Base-by-base conservation (phyloP, 2,113 vertebrate genomes). In the Hippocampus comes region DNA sequence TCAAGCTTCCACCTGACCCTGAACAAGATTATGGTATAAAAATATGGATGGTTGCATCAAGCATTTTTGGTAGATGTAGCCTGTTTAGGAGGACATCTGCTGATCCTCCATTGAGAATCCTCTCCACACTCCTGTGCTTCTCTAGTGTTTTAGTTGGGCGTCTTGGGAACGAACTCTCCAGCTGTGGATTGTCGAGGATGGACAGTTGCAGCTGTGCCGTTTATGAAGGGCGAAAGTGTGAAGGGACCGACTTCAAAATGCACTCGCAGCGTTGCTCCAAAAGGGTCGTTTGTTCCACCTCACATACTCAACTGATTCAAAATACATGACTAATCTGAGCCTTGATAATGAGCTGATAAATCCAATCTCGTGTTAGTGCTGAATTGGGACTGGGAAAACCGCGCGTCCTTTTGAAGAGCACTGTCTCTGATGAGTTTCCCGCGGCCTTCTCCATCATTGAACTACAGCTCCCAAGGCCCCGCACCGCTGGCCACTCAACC, bases 281-380 rank as follows among this genome's bases (percentile, higher is more conserved):
- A 88, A 89, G 81, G 84, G 81, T 84, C 86, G 82, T 90, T 90
- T 83, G 84, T 91, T 91, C 84, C 83, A 83, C 15, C 53, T 82
- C 73, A 76, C 70, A 78, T 78, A 72, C 77, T 76, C 74, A 75
- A 75, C 85, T 86, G 84, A 86, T 86, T 87, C 82, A 81, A 84
- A 89, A 84, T 82, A 84, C 71, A 76, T 85, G 84, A 85, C 85
- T 88, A 87, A 90, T 89, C 81, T 71, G 59, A 68, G 68, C 71
- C 76, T 80, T 82, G 82, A 89, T 89, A 88, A 91, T 87, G 85
- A 89, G 85, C 78, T 82, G 86, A 91, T 91, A 85, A 89, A 88
- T 87, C 82, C 87, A 87, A 88, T 91, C 85, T 90, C 77, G 73
- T 70, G 83, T 90, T 91, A 89, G 83, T 88, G 83, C 86, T 88